A percentile compares a stretch with the other conserved stretches of the same genome.
phyloP scores from a whole-genome alignment of 2,888 invertebrate genomes.

The Tenthredo mesomela region DNA sequence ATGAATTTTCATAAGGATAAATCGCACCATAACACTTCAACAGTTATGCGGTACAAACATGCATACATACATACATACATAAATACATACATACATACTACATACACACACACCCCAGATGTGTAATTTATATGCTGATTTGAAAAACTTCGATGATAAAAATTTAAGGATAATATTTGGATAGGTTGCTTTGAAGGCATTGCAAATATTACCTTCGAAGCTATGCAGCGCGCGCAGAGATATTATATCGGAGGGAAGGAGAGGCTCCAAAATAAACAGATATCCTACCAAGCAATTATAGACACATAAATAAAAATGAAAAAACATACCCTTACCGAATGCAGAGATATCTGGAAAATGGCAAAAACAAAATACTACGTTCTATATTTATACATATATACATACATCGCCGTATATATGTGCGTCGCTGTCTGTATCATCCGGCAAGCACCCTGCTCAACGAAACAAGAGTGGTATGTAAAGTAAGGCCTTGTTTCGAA shows the following conservation, averaged over 20 bases:
- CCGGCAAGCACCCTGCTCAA: background rate
- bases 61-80: background rate
- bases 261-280: conserved; percentile 25
- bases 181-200: conserved; percentile 32
- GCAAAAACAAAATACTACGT: background rate
- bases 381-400: too few species aligned
- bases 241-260: conserved; percentile 9
- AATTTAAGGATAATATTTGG: conserved; percentile 41
- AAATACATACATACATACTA: background rate
- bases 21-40: conserved; percentile 47
- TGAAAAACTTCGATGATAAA: conserved; percentile 35
- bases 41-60: conserved; percentile 55
- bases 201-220: conserved; percentile 27
- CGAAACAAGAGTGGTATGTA: conserved; percentile 21
- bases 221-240: background rate
- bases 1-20: background rate
- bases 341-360: background rate
- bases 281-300: conserved; percentile 23
- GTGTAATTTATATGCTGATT: conserved; percentile 63
- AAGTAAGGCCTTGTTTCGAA: conserved; percentile 31
- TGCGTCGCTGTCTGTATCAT: background rate
- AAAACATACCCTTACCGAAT: background rate
- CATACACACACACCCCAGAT: background rate
- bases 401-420: background rate
- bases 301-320: background rate